phyloP scores from a whole-genome alignment of 2,888 invertebrate species.

The Anodontia alba region DNA sequence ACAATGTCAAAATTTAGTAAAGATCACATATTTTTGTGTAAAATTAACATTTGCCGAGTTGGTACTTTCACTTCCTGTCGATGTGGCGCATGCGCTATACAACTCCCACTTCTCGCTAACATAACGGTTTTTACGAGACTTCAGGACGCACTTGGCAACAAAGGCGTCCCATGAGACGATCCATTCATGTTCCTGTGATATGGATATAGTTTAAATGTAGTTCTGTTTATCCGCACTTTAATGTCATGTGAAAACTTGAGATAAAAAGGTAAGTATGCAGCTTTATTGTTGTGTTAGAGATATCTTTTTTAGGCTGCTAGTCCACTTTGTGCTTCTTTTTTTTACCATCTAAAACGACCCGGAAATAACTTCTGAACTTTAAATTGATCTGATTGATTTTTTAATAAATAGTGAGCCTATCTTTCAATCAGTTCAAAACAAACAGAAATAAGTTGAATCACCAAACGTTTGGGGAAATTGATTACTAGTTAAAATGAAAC shows the following conservation, averaged over 20 bases:
- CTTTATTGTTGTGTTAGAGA: too few species aligned
- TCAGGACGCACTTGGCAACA: slow-evolving; percentile 68
- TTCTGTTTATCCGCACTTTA: not conserved
- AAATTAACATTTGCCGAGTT: slow-evolving; percentile 8
- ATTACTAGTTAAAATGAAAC: too few species aligned
- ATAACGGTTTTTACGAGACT: slow-evolving; percentile 58
- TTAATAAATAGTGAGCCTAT: too few species aligned
- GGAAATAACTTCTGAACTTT: not conserved
- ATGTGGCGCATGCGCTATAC: slow-evolving; percentile 64
- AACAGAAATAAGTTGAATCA: too few species aligned
- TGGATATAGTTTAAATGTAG: not conserved
- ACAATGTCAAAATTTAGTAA: not conserved
- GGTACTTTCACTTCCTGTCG: slow-evolving; percentile 63
- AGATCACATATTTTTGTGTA: not conserved
- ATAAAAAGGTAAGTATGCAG: too few species aligned
- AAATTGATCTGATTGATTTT: too few species aligned
- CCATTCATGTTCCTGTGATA: not conserved
- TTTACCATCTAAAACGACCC: too few species aligned
- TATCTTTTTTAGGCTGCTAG: too few species aligned
- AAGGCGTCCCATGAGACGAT: slow-evolving; percentile 69
- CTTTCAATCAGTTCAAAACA: too few species aligned
- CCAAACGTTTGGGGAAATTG: too few species aligned
- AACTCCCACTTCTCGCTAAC: slow-evolving; percentile 74
- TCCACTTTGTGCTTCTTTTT: too few species aligned
- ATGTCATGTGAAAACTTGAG: not conserved